Evolutionary conservation across 2,797 vertebrate species (phyloP).

Genomic region (Cetoscarus ocellatus): DNA sequence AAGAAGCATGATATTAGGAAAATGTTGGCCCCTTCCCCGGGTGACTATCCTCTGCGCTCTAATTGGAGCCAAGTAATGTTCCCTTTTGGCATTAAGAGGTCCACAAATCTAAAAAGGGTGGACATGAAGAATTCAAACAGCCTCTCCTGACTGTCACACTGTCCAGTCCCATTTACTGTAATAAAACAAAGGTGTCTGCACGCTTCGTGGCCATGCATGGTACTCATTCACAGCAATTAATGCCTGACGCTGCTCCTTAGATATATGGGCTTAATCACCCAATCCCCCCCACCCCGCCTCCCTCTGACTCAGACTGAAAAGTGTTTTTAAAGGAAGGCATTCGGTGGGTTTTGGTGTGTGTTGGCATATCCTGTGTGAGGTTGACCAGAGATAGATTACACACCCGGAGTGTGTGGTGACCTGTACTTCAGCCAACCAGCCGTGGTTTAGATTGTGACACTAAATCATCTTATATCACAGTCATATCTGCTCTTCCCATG

Average conservation of each 20-base stretch:
- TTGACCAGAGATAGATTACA: conserved; percentile 79
- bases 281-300: conserved; percentile 12
- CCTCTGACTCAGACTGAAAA: conserved; percentile 35
- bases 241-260: conserved; percentile 38
- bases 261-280: conserved; percentile 30
- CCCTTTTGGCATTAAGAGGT: conserved; percentile 44
- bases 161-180: conserved; percentile 28
- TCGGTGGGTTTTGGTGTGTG: conserved; percentile 71
- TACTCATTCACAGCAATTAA: conserved; percentile 34
- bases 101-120: conserved; percentile 66
- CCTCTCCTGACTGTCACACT: conserved; percentile 55
- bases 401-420: conserved; percentile 73
- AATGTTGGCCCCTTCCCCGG: conserved; percentile 50
- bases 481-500: conserved; percentile 74
- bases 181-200: conserved; percentile 34
- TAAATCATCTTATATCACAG: conserved; percentile 79
- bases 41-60: conserved; percentile 44
- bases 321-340: conserved; percentile 65
- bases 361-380: conserved; percentile 80
- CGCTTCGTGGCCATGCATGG: conserved; percentile 17
- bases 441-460: conserved; percentile 70
- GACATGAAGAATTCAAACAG: conserved; percentile 68
- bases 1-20: conserved; percentile 40
- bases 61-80: conserved; percentile 59
- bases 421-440: conserved; percentile 70